A percentile compares a stretch with the other conserved stretches of the same genome.
These are phyloP conservation scores for Phalera bucephala DNA, from an alignment of 2,888 invertebrate species.

Conservation along the genomic window DNA sequence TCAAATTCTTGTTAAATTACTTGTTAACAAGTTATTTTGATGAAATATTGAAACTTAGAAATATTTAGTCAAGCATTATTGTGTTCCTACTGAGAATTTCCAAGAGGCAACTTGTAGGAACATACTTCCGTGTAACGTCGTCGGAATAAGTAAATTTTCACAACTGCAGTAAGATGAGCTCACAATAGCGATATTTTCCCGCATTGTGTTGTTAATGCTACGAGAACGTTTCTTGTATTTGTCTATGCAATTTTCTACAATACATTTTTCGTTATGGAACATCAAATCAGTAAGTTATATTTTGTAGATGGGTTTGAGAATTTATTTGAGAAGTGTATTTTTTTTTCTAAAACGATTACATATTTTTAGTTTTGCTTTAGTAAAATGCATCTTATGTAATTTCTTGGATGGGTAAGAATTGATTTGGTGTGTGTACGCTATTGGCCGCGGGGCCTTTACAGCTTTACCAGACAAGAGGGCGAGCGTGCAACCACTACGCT, in stretches of 20 bases:
- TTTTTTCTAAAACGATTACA: slow-evolving; percentile 5
- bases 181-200: slow-evolving; percentile 21
- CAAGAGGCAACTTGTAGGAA: not conserved
- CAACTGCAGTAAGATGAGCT: slow-evolving; percentile 25
- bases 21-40: not conserved
- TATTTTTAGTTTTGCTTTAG: too few relatives aligned
- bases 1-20: not conserved
- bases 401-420: too few relatives aligned
- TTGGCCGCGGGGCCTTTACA: too few relatives aligned
- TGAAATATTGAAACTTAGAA: not conserved
- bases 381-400: too few relatives aligned
- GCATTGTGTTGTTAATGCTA: slow-evolving; percentile 22
- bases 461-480: too few relatives aligned
- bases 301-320: too few relatives aligned
- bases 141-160: slow-evolving; percentile 12
- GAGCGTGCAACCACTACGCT: too few relatives aligned
- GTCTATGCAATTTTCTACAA: slow-evolving; percentile 20
- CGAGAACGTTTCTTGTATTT: slow-evolving; percentile 18
- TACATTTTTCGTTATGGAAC: too few relatives aligned
- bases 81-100: not conserved
- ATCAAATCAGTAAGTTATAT: too few relatives aligned
- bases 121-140: not conserved
- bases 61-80: not conserved
- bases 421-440: too few relatives aligned
- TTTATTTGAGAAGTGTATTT: too few relatives aligned